Percentiles rank a stretch among this genome's conserved stretches.
phyloP scores from a whole-genome alignment of 2,888 invertebrate species.

The Periphyllus acericola region DNA sequence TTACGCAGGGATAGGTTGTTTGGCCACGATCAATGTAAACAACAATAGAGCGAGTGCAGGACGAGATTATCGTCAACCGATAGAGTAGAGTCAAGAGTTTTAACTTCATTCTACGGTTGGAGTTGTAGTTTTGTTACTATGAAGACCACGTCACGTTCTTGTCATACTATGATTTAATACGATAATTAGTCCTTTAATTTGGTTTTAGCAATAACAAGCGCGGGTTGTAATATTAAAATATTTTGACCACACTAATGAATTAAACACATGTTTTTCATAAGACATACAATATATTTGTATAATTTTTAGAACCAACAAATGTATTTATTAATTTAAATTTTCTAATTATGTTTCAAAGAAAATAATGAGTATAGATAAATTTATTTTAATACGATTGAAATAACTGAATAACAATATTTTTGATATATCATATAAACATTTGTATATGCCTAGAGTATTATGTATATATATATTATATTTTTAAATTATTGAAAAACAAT shows the following conservation, averaged over 20 bases:
- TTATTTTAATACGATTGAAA: conserved; percentile 6
- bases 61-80: too few species aligned
- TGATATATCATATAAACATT: conserved; percentile 8
- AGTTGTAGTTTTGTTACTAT: too few species aligned
- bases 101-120: too few species aligned
- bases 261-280: background rate
- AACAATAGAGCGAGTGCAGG: too few species aligned
- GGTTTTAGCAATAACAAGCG: too few species aligned
- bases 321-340: conserved; percentile 2
- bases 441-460: background rate
- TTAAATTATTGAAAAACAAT: conserved; percentile 21
- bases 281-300: conserved; percentile 38
- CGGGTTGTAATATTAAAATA: too few species aligned
- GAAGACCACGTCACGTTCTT: too few species aligned
- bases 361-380: conserved; percentile 25
- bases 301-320: conserved; percentile 44
- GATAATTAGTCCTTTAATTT: too few species aligned
- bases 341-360: conserved; percentile 42
- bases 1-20: too few species aligned
- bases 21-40: too few species aligned
- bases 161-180: too few species aligned
- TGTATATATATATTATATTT: background rate
- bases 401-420: conserved; percentile 33
- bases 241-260: background rate
- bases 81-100: too few species aligned